These are phyloP conservation scores for Nephila pilipes DNA, from an alignment of 1,140 invertebrate species.

Conservation along the genomic window DNA sequence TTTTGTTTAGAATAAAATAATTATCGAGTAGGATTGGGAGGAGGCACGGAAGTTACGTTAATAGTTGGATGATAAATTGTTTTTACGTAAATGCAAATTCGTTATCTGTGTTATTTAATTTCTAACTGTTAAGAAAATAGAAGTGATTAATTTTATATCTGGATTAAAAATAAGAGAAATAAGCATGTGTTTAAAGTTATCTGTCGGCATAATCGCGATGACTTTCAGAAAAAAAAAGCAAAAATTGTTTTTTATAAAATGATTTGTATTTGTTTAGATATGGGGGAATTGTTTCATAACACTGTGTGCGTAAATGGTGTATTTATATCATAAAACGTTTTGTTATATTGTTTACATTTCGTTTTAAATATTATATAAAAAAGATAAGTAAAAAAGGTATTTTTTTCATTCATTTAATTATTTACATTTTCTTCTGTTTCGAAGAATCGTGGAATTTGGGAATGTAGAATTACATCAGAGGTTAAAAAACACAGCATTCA, in stretches of 20 bases:
- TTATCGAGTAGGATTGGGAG: not conserved
- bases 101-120: not conserved
- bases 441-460: too few relatives aligned
- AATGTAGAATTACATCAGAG: too few relatives aligned
- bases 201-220: not conserved
- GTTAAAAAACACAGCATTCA: too few relatives aligned
- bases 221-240: not conserved
- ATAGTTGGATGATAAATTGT: not conserved
- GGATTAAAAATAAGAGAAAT: not conserved
- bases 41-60: not conserved
- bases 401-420: not conserved
- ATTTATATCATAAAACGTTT: not conserved
- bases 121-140: not conserved
- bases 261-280: not conserved
- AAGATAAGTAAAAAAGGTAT: not conserved
- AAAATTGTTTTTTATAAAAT: too few relatives aligned
- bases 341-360: not conserved
- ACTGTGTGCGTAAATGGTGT: not conserved
- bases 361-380: not conserved
- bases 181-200: not conserved
- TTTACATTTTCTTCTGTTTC: too few relatives aligned
- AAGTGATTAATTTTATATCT: not conserved
- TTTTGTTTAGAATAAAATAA: not conserved
- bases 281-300: not conserved
- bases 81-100: not conserved